These are phyloP conservation scores for Myrmecophaga tridactyla DNA, from an alignment of 2,113 vertebrate genomes.

Conservation along the genomic window DNA sequence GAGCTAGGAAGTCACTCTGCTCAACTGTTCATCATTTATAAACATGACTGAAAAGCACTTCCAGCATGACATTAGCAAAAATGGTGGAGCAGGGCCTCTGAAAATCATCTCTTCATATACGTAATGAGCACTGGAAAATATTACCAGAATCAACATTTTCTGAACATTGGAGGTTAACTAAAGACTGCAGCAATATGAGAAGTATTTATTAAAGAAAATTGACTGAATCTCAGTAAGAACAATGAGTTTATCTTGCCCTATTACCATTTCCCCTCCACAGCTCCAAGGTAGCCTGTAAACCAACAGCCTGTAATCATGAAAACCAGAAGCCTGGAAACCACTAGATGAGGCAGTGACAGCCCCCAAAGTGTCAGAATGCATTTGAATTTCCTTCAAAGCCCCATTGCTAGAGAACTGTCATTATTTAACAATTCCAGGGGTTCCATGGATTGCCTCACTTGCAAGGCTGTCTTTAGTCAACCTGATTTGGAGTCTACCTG, in stretches of 20 bases:
- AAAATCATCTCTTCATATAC: background rate
- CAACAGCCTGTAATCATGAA: background rate
- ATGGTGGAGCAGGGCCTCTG: background rate
- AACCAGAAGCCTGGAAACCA: background rate
- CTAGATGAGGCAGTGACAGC: no score
- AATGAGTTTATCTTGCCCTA: background rate
- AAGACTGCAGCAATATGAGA: background rate
- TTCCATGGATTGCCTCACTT: background rate
- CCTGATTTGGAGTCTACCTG: background rate
- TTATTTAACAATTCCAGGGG: background rate
- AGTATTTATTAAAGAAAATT: background rate
- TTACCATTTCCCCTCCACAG: background rate
- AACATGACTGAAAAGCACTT: background rate
- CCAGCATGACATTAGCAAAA: background rate
- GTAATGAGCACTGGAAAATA: background rate
- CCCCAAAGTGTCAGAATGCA: background rate
- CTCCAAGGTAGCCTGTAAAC: background rate
- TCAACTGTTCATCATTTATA: constrained; percentile 9
- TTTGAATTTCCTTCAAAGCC: background rate
- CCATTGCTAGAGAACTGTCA: background rate
- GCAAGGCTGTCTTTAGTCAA: background rate
- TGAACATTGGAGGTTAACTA: constrained; percentile 1
- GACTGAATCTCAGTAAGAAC: background rate
- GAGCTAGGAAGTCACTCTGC: background rate
- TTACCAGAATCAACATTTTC: background rate